These are phyloP conservation scores for Heterodera carotae DNA, from an alignment of 1,140 invertebrate species.

Conservation along the genomic window DNA sequence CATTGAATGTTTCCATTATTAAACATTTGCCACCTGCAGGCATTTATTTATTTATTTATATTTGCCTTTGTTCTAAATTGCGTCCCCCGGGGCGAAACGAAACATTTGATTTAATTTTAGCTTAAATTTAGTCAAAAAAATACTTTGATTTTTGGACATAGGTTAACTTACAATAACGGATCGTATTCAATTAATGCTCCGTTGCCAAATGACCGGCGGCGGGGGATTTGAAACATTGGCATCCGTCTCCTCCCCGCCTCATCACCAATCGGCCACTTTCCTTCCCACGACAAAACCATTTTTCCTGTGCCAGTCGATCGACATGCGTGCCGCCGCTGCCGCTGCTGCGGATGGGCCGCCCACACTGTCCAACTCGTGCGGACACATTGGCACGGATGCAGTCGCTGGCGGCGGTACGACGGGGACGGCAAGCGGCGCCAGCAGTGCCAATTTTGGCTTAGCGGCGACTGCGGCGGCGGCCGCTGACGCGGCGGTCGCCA, in stretches of 20 bases:
- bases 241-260: neutral
- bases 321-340: neutral
- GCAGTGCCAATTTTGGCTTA: neutral
- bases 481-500: neutral
- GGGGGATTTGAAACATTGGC: neutral
- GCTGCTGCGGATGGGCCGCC: neutral
- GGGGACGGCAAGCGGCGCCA: neutral
- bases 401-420: constrained; percentile 13
- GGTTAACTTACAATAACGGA: too few relatives aligned
- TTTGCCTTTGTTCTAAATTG: too few relatives aligned
- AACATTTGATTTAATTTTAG: too few relatives aligned
- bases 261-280: neutral
- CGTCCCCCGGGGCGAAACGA: too few relatives aligned
- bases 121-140: too few relatives aligned
- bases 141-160: too few relatives aligned
- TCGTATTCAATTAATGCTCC: too few relatives aligned
- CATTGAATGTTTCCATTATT: too few relatives aligned
- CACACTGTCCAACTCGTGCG: constrained; percentile 52
- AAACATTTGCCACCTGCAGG: too few relatives aligned
- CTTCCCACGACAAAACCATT: neutral
- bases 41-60: too few relatives aligned
- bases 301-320: constrained; percentile 2
- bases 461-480: neutral
- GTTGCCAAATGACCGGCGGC: neutral
- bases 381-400: constrained; percentile 37